Percentiles rank a stretch among this genome's conserved stretches.
These are phyloP conservation scores for Luscinia luscinia DNA, from an alignment of 2,797 vertebrate genomes.

Conservation along the genomic window DNA sequence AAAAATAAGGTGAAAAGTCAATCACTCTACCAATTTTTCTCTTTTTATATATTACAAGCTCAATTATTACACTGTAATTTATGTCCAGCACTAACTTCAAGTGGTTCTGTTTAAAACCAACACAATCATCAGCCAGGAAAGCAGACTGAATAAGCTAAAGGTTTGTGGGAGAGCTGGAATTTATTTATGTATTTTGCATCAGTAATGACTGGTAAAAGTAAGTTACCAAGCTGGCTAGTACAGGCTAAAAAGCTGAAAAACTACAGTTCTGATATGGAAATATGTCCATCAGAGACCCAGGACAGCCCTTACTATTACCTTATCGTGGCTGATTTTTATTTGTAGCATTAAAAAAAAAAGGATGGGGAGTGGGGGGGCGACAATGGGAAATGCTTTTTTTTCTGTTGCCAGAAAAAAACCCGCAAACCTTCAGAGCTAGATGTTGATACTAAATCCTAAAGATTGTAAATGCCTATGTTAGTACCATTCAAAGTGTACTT, in stretches of 20 bases:
- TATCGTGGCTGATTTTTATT: background rate
- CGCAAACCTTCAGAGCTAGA: background rate
- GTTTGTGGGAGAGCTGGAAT: background rate
- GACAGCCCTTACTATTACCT: background rate
- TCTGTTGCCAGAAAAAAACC: background rate
- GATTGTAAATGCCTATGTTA: background rate
- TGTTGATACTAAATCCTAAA: background rate
- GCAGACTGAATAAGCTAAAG: background rate
- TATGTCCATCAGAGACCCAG: background rate
- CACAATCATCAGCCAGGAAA: background rate
- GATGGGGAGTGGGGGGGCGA: rapidly evolving
- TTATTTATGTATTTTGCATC: background rate
- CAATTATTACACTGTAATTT: background rate
- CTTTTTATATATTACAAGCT: background rate
- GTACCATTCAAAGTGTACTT: constrained; percentile 11
- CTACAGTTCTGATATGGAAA: background rate
- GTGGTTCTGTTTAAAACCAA: background rate
- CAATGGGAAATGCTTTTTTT: background rate
- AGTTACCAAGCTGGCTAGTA: background rate
- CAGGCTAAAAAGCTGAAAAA: background rate
- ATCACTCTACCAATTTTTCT: background rate
- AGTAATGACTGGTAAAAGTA: background rate
- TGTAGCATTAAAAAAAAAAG: background rate
- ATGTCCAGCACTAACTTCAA: background rate
- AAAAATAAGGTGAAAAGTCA: background rate